Conservation (phyloP, 2,888 invertebrate genomes). For the Trilocha varians region DNA sequence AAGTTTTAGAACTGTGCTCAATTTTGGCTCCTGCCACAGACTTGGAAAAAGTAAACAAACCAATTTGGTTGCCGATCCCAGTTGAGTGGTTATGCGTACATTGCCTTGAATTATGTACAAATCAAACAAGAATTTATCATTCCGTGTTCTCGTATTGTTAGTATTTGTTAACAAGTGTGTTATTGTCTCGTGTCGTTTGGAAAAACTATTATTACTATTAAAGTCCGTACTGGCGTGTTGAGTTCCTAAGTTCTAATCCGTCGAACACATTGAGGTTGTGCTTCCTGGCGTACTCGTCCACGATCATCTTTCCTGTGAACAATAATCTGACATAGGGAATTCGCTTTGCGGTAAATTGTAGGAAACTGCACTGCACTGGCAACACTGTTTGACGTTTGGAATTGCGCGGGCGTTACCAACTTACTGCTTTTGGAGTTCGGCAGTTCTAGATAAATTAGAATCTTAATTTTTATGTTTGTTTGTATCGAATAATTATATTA, state of each 20-base stretch:
- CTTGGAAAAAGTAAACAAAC: too few species aligned
- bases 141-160: too few species aligned
- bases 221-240: slow-evolving; percentile 87
- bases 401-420: background rate
- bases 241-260: slow-evolving; percentile 81
- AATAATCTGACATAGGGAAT: slow-evolving; percentile 37
- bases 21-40: too few species aligned
- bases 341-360: slow-evolving; percentile 13
- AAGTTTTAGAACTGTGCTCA: too few species aligned
- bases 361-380: slow-evolving; percentile 2
- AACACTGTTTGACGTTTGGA: background rate
- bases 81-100: too few species aligned
- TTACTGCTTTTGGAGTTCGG: background rate
- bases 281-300: slow-evolving; percentile 82
- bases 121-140: too few species aligned
- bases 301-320: slow-evolving; percentile 79
- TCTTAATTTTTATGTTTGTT: too few species aligned
- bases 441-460: too few species aligned
- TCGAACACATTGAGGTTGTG: slow-evolving; percentile 84
- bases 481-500: too few species aligned
- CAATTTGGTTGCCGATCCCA: too few species aligned
- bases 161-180: slow-evolving; percentile 9
- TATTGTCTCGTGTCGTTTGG: slow-evolving; percentile 26
- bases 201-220: slow-evolving; percentile 75
- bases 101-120: too few species aligned